Percentiles rank a stretch among this genome's conserved stretches.
phyloP scores from a whole-genome alignment of 2,113 vertebrate species.

The Coreoperca whiteheadi region DNA sequence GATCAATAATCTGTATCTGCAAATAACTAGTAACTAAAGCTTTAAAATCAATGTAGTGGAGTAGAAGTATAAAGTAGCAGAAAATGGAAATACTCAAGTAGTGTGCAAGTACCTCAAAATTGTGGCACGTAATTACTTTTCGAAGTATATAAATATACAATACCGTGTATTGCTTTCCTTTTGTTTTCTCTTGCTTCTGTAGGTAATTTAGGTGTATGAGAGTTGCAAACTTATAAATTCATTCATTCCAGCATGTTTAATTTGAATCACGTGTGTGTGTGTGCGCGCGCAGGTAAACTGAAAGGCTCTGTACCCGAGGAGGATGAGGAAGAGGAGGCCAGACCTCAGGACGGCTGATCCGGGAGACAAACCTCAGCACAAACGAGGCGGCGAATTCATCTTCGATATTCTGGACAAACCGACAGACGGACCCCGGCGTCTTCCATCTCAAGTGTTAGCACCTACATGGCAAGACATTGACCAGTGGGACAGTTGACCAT shows the following conservation, averaged over 20 bases:
- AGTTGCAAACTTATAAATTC: too few species aligned
- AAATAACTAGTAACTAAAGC: background rate
- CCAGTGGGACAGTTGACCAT: background rate
- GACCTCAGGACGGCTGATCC: conserved; percentile 44
- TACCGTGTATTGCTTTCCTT: background rate
- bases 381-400: background rate
- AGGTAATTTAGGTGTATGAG: background rate
- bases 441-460: background rate
- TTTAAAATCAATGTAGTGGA: background rate
- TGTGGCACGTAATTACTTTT: too few species aligned
- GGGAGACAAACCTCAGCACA: background rate
- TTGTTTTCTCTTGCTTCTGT: background rate
- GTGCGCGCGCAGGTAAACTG: conserved; percentile 60
- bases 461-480: background rate
- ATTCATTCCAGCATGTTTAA: background rate
- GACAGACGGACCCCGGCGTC: background rate
- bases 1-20: background rate
- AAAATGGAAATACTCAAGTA: background rate
- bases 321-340: conserved; percentile 63
- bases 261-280: conserved; percentile 3
- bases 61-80: too few species aligned
- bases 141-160: too few species aligned
- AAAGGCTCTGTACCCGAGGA: conserved; percentile 67
- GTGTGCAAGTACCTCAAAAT: background rate
- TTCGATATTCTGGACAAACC: conserved; percentile 6